Evolutionary conservation across 2,888 invertebrate species (phyloP), one percentile per base, ranked within the genome.

Genomic region (Agonopterix alstromeriana): DNA sequence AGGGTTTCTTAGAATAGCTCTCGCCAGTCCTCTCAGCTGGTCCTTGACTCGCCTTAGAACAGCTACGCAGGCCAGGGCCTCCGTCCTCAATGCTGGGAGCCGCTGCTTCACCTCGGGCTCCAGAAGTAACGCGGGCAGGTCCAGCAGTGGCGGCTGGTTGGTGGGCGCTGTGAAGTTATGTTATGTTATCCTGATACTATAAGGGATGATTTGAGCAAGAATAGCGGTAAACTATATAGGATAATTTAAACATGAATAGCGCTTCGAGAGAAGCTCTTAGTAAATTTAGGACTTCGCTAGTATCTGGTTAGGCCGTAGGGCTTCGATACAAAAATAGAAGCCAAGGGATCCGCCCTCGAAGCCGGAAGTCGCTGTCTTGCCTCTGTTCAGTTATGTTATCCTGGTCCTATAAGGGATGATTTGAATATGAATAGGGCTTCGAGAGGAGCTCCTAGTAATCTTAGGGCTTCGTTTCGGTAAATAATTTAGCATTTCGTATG

Each of bases 1-100:
- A 0, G 97, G 97, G 3, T 93, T 92, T 71, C 95, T 93, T 42
- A 96, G 91, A 40, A 95, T 92, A 50, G 94, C 93, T 63, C 94
- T 92, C 0, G 94, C 94, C 8, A 93, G 91, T 10, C 91, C 90
- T 63, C 95, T 93, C 2, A 95, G 91, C 63, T 95, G 94, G 0
- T 96, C 90, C 49, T 91, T 91, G 46, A 70, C 80, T 56, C 76
- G 78, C 56, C 63, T 65, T 58, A 73, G 79, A 55, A 51, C 84
- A 48, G 70, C 61, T 8, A 57, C 57, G 51, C 72, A 64, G 53
- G 71, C 63, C 43, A 60, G 64, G 43, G 74, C 59, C 54, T 70
- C 72, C 35, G 62, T 27, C 45, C 55, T 59, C 45, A 63, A 49
- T 12, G 61, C 44, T 0, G 61, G 3, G 1, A 73, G 56, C 14